These are phyloP conservation scores for Cartodere bifasciata DNA, from an alignment of 2,888 invertebrate species.

Conservation along the genomic window DNA sequence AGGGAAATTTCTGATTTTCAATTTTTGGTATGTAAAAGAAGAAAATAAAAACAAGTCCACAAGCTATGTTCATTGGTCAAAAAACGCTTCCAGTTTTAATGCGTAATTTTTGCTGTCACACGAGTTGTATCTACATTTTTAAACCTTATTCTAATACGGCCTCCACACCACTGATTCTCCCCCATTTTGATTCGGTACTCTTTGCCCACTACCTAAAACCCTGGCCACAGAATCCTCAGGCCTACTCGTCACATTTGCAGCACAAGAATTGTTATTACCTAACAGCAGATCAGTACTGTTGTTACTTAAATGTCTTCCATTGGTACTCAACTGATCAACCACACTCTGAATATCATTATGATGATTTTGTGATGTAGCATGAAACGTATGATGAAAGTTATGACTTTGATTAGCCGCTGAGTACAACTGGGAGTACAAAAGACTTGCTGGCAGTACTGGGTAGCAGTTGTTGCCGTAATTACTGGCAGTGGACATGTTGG, in stretches of 20 bases:
- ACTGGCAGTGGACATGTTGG: conserved; percentile 29
- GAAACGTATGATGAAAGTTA: conserved; percentile 56
- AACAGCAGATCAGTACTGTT: conserved; percentile 36
- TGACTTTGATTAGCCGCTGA: conserved; percentile 66
- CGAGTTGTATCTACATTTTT: no score
- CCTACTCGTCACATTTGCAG: conserved; percentile 45
- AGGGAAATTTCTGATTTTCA: no score
- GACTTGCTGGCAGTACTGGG: conserved; percentile 67
- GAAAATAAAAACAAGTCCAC: no score
- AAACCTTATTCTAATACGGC: conserved; percentile 48
- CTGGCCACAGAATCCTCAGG: conserved; percentile 39
- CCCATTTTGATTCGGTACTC: conserved; percentile 49
- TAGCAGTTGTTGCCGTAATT: conserved; percentile 51
- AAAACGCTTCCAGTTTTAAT: no score
- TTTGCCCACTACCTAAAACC: conserved; percentile 32
- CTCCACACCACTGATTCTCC: conserved; percentile 61
- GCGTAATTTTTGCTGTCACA: no score
- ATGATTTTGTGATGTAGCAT: conserved; percentile 41
- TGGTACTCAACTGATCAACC: conserved; percentile 63
- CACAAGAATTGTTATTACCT: conserved; percentile 44
- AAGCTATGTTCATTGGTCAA: no score
- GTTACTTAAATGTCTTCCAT: conserved; percentile 39
- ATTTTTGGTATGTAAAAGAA: no score
- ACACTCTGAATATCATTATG: conserved; percentile 60
- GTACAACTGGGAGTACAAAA: conserved; percentile 73